Conservation (phyloP, 53 echinoderm and acorn worm genomes). For the Henricia sp. region DNA sequence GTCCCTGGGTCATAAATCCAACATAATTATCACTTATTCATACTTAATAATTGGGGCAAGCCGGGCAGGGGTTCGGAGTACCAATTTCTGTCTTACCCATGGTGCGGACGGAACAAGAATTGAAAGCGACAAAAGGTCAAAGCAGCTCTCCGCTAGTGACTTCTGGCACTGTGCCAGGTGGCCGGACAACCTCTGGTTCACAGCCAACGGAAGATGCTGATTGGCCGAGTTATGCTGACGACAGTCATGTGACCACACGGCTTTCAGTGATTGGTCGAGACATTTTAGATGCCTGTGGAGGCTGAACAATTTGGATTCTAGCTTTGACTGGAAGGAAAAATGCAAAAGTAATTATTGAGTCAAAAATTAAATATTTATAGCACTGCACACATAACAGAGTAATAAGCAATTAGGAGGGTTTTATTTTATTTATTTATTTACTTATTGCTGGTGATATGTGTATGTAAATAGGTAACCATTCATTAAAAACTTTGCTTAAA, state of each 20-base stretch:
- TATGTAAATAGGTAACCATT: no score
- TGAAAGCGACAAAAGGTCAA: slow-evolving; percentile 76
- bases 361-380: no score
- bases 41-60: no score
- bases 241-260: slow-evolving; percentile 61
- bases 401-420: no score
- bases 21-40: no score
- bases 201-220: slow-evolving; percentile 66
- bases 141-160: slow-evolving; percentile 77
- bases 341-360: background rate
- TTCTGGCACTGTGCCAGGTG: slow-evolving; percentile 65
- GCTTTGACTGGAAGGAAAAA: slow-evolving; percentile 70
- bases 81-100: slow-evolving; percentile 86
- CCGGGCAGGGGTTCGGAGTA: no score
- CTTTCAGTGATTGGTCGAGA: slow-evolving; percentile 75
- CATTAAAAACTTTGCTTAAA: no score
- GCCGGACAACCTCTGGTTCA: slow-evolving; percentile 70
- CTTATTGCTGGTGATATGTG: no score
- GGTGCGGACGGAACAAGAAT: slow-evolving; percentile 86
- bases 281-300: slow-evolving; percentile 76
- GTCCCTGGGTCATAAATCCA: no score
- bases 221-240: slow-evolving; percentile 38
- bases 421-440: no score
- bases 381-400: no score
- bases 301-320: slow-evolving; percentile 92